Conservation (phyloP, 1,140 invertebrate genomes). For the Neodiprion fabricii region DNA sequence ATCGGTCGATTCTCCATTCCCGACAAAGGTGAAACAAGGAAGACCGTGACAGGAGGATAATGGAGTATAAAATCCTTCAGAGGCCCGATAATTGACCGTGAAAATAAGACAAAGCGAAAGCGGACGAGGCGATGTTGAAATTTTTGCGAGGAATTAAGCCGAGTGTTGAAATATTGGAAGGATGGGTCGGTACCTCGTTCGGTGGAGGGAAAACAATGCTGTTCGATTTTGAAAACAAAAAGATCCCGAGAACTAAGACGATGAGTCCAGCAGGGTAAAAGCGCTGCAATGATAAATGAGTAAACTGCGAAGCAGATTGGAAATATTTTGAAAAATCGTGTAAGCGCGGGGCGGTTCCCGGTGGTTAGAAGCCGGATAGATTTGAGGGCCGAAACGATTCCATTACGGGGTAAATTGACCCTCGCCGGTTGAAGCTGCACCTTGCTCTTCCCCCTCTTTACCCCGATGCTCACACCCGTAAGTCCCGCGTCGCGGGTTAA, state of each 20-base stretch:
- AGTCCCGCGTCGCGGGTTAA: not conserved
- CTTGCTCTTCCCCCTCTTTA: not conserved
- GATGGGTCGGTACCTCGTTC: slow-evolving; percentile 24
- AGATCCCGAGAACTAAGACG: slow-evolving; percentile 34
- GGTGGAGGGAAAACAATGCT: not conserved
- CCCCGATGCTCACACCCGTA: too few species aligned
- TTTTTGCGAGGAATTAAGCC: slow-evolving; percentile 17
- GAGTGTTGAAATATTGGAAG: slow-evolving; percentile 28
- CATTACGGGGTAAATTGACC: slow-evolving; percentile 34
- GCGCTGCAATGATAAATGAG: not conserved
- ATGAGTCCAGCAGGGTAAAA: slow-evolving; percentile 24
- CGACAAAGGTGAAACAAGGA: too few species aligned
- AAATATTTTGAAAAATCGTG: slow-evolving; percentile 31
- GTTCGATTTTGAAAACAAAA: slow-evolving; percentile 16
- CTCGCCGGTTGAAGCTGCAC: slow-evolving; percentile 13
- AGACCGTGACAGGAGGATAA: too few species aligned
- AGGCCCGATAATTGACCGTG: slow-evolving; percentile 34
- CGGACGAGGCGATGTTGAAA: not conserved
- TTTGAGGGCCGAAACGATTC: slow-evolving; percentile 24
- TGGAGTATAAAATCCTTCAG: too few species aligned
- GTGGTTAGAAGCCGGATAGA: slow-evolving; percentile 30
- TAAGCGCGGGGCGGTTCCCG: slow-evolving; percentile 32
- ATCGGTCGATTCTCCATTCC: too few species aligned
- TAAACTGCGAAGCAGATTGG: not conserved
- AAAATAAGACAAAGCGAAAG: slow-evolving; percentile 46